Conservation (phyloP, 1,140 invertebrate genomes). For the Drosophila ficusphila region DNA sequence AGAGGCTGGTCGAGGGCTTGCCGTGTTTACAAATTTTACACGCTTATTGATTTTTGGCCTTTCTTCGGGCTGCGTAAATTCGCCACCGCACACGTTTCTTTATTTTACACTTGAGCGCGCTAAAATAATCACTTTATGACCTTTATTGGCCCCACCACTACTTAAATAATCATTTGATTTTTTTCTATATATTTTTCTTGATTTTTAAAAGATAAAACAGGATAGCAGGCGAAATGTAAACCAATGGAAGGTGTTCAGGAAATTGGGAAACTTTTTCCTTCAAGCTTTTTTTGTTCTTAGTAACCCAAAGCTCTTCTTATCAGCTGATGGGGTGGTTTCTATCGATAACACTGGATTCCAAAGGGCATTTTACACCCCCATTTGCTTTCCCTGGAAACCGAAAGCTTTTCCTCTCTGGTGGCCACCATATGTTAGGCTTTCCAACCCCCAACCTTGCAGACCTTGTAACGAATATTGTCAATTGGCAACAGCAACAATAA, state of each 20-base stretch:
- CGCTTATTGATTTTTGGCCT: slow-evolving; percentile 72
- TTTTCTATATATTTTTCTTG: neutral
- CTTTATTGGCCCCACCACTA: neutral
- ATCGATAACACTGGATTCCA: slow-evolving; percentile 4
- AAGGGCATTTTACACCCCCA: neutral
- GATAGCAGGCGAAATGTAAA: slow-evolving; percentile 50
- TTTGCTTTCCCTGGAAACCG: slow-evolving; percentile 12
- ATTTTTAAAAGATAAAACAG: slow-evolving; percentile 8
- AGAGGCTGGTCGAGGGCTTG: slow-evolving; percentile 57
- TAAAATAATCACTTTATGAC: neutral
- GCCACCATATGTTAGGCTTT: slow-evolving; percentile 62
- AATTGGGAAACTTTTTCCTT: slow-evolving; percentile 26
- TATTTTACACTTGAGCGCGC: slow-evolving; percentile 8
- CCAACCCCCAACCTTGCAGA: slow-evolving; percentile 76
- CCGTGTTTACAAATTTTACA: slow-evolving; percentile 76
- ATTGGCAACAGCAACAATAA: slow-evolving; percentile 48
- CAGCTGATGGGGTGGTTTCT: slow-evolving; percentile 46
- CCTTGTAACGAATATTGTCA: slow-evolving; percentile 49
- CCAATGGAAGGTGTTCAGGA: slow-evolving; percentile 67
- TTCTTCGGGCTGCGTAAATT: slow-evolving; percentile 12
- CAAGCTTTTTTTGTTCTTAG: slow-evolving; percentile 45
- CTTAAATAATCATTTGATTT: neutral
- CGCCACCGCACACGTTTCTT: neutral
- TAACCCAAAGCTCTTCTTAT: slow-evolving; percentile 27
- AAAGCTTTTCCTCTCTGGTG: slow-evolving; percentile 27